A percentile compares a stretch with the other conserved stretches of the same genome.
Conservation (phyloP, 23 tunicate species). For the Ciona savignyi region DNA sequence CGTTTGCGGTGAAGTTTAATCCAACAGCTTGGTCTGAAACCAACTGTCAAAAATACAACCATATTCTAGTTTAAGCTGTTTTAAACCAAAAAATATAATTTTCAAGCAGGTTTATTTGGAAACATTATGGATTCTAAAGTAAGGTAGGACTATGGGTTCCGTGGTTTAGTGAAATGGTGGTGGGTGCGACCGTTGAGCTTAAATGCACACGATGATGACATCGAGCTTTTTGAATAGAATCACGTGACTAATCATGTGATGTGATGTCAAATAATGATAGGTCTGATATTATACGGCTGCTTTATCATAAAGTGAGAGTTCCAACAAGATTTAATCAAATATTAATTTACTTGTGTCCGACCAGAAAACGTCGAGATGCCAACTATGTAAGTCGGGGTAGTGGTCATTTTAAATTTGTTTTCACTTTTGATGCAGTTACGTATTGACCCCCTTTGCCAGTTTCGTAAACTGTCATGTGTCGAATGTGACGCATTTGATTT, state of each 20-base stretch:
- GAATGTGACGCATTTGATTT: too few species aligned
- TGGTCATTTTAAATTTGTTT: too few species aligned
- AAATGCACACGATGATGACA: background rate
- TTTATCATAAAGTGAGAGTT: too few species aligned
- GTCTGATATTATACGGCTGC: background rate
- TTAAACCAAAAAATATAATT: background rate
- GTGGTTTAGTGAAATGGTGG: background rate
- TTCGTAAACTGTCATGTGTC: too few species aligned
- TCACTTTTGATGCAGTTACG: too few species aligned
- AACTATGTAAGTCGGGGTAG: too few species aligned
- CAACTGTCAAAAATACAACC: too few species aligned
- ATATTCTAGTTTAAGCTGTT: too few species aligned
- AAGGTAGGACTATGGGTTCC: background rate
- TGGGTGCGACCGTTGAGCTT: background rate
- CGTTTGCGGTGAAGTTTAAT: background rate
- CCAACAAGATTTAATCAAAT: too few species aligned
- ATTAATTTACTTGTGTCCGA: too few species aligned
- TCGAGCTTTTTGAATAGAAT: constrained; percentile 5
- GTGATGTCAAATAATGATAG: background rate
- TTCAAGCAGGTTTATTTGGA: background rate
- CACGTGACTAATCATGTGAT: constrained; percentile 8
- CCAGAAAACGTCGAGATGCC: too few species aligned
- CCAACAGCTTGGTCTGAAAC: constrained; percentile 22
- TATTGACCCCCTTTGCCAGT: too few species aligned
- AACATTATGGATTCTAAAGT: background rate